Percentiles rank a stretch among this genome's conserved stretches.
These are phyloP conservation scores for Gambusia affinis DNA, from an alignment of 2,113 vertebrate genomes.

Conservation along the genomic window DNA sequence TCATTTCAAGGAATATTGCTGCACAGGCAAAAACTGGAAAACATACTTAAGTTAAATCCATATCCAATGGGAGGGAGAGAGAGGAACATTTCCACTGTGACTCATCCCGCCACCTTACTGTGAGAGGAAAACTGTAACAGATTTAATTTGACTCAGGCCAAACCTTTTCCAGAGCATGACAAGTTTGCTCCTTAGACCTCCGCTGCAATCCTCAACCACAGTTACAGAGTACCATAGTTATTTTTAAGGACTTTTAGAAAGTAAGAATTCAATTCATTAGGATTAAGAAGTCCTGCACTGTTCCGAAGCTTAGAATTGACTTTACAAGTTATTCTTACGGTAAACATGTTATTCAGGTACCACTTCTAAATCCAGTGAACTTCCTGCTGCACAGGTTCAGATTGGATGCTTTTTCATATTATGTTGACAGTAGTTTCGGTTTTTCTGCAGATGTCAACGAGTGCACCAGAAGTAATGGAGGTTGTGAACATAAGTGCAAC, in stretches of 20 bases:
- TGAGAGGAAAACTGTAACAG: conserved; percentile 57
- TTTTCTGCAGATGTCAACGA: conserved; percentile 89
- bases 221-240: not conserved
- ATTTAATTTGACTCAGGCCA: conserved; percentile 50
- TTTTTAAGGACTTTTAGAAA: not conserved
- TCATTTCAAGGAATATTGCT: conserved; percentile 10
- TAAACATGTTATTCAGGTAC: not conserved
- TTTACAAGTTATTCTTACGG: not conserved
- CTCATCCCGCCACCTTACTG: conserved; percentile 70
- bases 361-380: not conserved
- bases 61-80: conserved; percentile 7
- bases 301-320: not conserved
- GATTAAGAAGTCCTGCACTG: not conserved
- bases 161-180: conserved; percentile 69
- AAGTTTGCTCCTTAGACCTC: conserved; percentile 20
- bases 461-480: conserved; percentile 83
- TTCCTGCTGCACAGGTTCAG: not conserved
- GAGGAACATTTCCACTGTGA: conserved; percentile 73
- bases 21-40: conserved; percentile 33
- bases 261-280: not conserved
- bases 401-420: conserved; percentile 17
- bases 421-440: conserved; percentile 19
- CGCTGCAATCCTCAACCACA: conserved; percentile 35
- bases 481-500: conserved; percentile 88
- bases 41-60: conserved; percentile 2